Percentiles rank a stretch among this genome's conserved stretches.
phyloP scores from a whole-genome alignment of 2,888 invertebrate species.

The Calephelis perditalis region DNA sequence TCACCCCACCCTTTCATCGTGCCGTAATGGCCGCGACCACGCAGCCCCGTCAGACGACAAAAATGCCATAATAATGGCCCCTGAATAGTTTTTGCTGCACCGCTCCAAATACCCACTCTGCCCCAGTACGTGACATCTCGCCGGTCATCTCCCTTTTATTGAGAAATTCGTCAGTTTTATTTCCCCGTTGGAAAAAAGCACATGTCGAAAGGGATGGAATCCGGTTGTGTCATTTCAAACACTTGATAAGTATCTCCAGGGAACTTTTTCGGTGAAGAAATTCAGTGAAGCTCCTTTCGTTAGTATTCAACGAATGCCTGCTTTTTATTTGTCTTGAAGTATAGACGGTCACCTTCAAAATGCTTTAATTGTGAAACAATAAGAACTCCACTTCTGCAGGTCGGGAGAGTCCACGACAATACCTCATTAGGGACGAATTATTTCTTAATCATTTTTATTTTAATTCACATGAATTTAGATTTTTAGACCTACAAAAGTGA shows the following conservation, averaged over 20 bases:
- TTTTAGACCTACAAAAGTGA: too few species aligned
- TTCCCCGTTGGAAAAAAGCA: slow-evolving; percentile 55
- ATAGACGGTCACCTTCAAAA: slow-evolving; percentile 72
- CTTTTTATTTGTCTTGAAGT: slow-evolving; percentile 58
- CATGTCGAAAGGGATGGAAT: slow-evolving; percentile 61
- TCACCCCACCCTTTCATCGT: slow-evolving; percentile 34
- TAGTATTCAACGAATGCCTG: slow-evolving; percentile 64
- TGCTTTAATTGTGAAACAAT: slow-evolving; percentile 69
- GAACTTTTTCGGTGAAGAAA: slow-evolving; percentile 62
- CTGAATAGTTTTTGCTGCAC: slow-evolving; percentile 75
- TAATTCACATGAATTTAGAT: neutral
- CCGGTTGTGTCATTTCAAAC: slow-evolving; percentile 78
- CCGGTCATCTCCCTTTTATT: slow-evolving; percentile 75
- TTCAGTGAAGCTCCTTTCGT: slow-evolving; percentile 66
- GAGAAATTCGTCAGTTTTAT: slow-evolving; percentile 78
- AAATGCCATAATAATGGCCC: slow-evolving; percentile 78
- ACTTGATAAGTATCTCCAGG: slow-evolving; percentile 75
- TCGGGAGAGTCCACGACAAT: slow-evolving; percentile 46
- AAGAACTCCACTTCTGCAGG: slow-evolving; percentile 56
- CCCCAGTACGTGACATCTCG: slow-evolving; percentile 69
- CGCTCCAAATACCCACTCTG: slow-evolving; percentile 66
- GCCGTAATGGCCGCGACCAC: slow-evolving; percentile 70
- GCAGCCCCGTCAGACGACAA: slow-evolving; percentile 76
- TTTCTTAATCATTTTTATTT: slow-evolving; percentile 11
- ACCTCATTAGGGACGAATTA: slow-evolving; percentile 39